Percentiles rank a stretch among this genome's conserved stretches.
These are phyloP conservation scores for Lepidocyrtinus sp. DNA, from an alignment of 2,888 invertebrate species.

Conservation along the genomic window DNA sequence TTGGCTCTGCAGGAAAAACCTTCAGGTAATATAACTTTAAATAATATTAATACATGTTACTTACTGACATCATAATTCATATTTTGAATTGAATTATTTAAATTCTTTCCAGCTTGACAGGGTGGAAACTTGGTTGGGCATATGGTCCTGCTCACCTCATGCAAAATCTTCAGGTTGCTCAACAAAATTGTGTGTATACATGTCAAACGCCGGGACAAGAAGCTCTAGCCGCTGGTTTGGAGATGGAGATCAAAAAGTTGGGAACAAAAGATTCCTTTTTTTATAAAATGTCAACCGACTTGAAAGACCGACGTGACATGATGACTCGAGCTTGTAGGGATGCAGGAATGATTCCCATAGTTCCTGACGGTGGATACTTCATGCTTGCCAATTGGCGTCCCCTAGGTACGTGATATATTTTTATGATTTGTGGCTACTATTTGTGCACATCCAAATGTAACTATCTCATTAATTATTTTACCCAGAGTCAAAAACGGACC, in stretches of 20 bases:
- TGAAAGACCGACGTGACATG: slow-evolving; percentile 85
- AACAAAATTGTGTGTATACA: slow-evolving; percentile 82
- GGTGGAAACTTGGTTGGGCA: slow-evolving; percentile 77
- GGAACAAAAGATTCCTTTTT: slow-evolving; percentile 88
- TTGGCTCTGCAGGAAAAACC: slow-evolving; percentile 78
- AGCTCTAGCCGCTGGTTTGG: slow-evolving; percentile 91
- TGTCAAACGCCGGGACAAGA: slow-evolving; percentile 95
- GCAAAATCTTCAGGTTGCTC: slow-evolving; percentile 74
- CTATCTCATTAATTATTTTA: neutral
- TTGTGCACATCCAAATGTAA: neutral
- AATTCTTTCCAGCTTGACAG: slow-evolving; percentile 76
- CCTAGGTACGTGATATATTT: slow-evolving; percentile 75
- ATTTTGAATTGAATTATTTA: slow-evolving; percentile 75
- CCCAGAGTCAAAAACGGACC: slow-evolving; percentile 79
- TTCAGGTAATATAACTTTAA: slow-evolving; percentile 79
- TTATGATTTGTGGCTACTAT: neutral
- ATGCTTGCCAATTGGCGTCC: slow-evolving; percentile 94
- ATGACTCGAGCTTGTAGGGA: slow-evolving; percentile 83
- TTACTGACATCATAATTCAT: slow-evolving; percentile 72
- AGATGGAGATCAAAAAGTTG: slow-evolving; percentile 82
- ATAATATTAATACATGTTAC: slow-evolving; percentile 78
- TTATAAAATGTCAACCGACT: slow-evolving; percentile 81
- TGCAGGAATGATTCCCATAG: slow-evolving; percentile 88
- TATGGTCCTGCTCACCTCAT: slow-evolving; percentile 75
- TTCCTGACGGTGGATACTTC: slow-evolving; percentile 98